phyloP scores from a whole-genome alignment of 2,888 invertebrate genomes.

The Drosophila parthenogenetica region DNA sequence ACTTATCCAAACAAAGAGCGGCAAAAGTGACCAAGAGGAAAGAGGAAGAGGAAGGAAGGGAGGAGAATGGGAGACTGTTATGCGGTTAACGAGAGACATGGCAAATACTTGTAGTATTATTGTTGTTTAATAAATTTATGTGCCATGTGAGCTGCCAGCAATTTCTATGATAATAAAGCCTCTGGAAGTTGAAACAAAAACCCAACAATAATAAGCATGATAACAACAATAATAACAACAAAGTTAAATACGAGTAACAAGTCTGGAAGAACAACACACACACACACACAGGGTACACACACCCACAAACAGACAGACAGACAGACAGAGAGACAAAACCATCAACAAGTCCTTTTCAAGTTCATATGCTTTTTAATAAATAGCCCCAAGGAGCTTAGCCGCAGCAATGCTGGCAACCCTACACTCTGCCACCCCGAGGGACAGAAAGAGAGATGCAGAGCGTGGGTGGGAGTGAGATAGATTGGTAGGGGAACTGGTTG shows the following conservation, averaged over 20 bases:
- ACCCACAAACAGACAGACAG: conserved; percentile 25
- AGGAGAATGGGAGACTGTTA: background rate
- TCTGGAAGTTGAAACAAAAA: conserved; percentile 52
- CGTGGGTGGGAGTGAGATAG: background rate
- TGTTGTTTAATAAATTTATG: conserved; percentile 70
- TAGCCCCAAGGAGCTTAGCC: conserved; percentile 73
- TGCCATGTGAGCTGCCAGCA: conserved; percentile 57
- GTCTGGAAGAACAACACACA: conserved; percentile 23
- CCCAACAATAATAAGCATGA: conserved; percentile 72
- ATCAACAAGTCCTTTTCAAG: conserved; percentile 82
- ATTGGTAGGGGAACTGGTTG: conserved; percentile 20
- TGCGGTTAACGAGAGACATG: conserved; percentile 32
- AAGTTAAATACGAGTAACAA: conserved; percentile 55
- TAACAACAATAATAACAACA: conserved; percentile 46
- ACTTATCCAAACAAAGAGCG: conserved; percentile 38
- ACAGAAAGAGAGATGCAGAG: background rate
- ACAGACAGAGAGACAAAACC: conserved; percentile 37
- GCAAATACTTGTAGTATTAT: conserved; percentile 45
- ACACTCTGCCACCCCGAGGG: background rate
- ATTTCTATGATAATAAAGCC: conserved; percentile 60
- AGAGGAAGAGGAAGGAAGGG: background rate
- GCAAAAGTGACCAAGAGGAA: conserved; percentile 1
- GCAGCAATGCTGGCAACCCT: conserved; percentile 30
- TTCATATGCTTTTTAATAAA: conserved; percentile 81
- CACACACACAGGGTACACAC: conserved; percentile 23